Conservation (phyloP, 2,113 vertebrate genomes). For the Heptranchias perlo region DNA sequence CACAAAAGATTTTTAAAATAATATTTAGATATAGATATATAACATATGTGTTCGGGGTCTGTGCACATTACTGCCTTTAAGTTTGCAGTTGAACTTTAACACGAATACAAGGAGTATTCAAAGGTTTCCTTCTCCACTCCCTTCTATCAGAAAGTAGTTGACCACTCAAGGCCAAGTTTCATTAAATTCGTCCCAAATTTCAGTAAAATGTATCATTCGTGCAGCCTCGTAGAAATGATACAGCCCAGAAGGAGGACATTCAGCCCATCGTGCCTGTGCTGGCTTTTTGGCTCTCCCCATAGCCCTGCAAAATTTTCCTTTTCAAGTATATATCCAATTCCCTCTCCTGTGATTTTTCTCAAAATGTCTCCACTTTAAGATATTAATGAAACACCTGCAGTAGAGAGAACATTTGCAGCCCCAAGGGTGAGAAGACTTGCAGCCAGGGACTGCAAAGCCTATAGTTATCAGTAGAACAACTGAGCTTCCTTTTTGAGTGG, state of each 20-base stretch:
- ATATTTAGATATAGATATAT: no score
- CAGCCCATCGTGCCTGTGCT: no score
- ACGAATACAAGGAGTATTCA: background rate
- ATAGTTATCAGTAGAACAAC: background rate
- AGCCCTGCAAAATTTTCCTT: background rate
- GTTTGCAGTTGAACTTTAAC: background rate
- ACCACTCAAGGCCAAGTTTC: background rate
- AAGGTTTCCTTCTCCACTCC: background rate
- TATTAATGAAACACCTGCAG: background rate
- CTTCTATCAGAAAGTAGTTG: background rate
- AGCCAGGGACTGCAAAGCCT: background rate
- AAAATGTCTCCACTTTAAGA: background rate
- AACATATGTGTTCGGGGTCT: background rate
- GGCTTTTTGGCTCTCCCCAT: background rate
- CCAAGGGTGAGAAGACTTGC: background rate
- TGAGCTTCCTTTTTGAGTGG: background rate
- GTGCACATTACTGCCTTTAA: background rate
- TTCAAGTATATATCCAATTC: background rate
- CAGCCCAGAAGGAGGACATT: background rate
- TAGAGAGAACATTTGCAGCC: background rate
- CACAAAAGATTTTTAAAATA: no score
- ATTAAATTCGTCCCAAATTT: background rate
- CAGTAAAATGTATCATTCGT: background rate
- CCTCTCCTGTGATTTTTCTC: background rate
- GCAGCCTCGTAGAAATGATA: background rate